phyloP scores from a whole-genome alignment of 2,797 vertebrate species.

The Paedocypris micromegethes region DNA sequence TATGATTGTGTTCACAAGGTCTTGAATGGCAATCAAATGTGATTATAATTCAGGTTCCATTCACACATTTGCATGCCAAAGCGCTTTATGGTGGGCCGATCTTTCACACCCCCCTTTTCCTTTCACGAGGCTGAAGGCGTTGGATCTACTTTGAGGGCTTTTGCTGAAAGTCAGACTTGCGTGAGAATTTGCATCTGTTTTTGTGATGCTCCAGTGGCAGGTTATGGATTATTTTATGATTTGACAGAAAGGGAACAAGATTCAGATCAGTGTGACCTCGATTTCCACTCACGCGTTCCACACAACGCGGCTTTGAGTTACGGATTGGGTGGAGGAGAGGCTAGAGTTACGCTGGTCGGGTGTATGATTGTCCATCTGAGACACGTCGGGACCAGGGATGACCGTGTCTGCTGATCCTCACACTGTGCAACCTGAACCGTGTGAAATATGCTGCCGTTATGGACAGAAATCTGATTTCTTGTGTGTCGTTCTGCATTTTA shows the following conservation, averaged over 20 bases:
- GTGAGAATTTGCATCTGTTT: slow-evolving; percentile 31
- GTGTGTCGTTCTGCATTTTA: slow-evolving; percentile 26
- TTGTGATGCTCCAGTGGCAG: slow-evolving; percentile 31
- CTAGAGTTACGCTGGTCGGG: background rate
- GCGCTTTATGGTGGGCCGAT: slow-evolving; percentile 35
- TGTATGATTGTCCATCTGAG: background rate
- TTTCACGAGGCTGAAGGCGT: slow-evolving; percentile 28
- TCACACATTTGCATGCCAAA: slow-evolving; percentile 25
- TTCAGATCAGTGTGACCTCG: slow-evolving; percentile 49
- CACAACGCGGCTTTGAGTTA: slow-evolving; percentile 33
- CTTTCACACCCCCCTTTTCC: slow-evolving; percentile 22
- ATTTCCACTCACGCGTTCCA: slow-evolving; percentile 37
- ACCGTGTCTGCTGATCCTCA: background rate
- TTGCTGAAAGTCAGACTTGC: slow-evolving; percentile 37
- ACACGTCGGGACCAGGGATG: background rate
- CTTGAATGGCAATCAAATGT: slow-evolving; percentile 39
- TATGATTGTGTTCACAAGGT: slow-evolving; percentile 34
- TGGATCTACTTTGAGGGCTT: slow-evolving; percentile 27
- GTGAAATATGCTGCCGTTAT: slow-evolving; percentile 13
- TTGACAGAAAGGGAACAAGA: slow-evolving; percentile 40
- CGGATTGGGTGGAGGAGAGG: slow-evolving; percentile 19
- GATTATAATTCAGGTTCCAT: slow-evolving; percentile 31
- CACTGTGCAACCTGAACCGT: slow-evolving; percentile 4
- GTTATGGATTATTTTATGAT: slow-evolving; percentile 45
- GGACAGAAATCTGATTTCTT: slow-evolving; percentile 26